These are phyloP conservation scores for Microcebus ravelobensis DNA, from an alignment of 2,113 vertebrate species.

Conservation along the genomic window DNA sequence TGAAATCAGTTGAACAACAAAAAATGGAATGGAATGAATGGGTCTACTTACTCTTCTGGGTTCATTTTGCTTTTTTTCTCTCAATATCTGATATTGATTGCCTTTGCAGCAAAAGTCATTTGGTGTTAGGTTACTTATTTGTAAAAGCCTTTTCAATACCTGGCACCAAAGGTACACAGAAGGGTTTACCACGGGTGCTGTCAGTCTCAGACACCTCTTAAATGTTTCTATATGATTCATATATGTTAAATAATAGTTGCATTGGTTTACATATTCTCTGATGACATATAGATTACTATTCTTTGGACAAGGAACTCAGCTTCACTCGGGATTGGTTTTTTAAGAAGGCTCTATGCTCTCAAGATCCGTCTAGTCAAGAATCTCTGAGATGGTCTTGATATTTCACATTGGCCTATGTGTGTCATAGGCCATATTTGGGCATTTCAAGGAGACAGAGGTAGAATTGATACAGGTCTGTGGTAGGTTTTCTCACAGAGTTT, in stretches of 20 bases:
- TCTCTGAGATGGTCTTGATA: neutral
- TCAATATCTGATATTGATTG: neutral
- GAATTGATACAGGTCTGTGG: neutral
- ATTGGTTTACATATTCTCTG: slow-evolving; percentile 5
- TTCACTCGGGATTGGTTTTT: neutral
- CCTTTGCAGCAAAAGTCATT: neutral
- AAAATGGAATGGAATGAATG: neutral
- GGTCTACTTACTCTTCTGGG: neutral
- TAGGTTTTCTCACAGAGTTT: neutral
- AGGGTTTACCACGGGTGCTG: neutral
- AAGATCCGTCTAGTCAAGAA: neutral
- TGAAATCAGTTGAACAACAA: neutral
- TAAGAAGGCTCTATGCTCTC: neutral
- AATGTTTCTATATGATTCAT: neutral
- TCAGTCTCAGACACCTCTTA: neutral
- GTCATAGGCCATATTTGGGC: neutral
- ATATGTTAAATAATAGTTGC: neutral
- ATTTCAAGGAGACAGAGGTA: neutral
- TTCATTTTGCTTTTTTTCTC: neutral
- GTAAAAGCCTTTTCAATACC: neutral
- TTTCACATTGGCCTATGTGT: neutral
- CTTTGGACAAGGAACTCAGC: neutral
- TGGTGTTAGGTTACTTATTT: slow-evolving; percentile 15
- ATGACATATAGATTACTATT: neutral
- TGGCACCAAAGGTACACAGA: neutral